Percentiles rank a stretch among this genome's conserved stretches.
These are phyloP conservation scores for Dryobotodes eremita DNA, from an alignment of 2,888 invertebrate genomes.

Conservation along the genomic window DNA sequence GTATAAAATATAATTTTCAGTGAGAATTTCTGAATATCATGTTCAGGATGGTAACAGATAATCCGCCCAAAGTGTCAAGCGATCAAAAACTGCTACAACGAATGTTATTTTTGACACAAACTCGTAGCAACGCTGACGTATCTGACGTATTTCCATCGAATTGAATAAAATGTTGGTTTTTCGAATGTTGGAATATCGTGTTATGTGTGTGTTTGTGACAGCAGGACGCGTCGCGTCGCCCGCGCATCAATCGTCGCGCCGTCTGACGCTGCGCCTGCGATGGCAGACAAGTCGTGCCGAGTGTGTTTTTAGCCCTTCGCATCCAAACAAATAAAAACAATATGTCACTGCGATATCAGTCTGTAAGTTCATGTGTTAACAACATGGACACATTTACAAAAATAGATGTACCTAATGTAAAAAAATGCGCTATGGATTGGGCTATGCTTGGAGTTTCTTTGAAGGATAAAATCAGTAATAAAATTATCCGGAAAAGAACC, in stretches of 20 bases:
- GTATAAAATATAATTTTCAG: neutral
- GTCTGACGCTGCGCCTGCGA: constrained; percentile 71
- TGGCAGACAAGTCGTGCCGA: constrained; percentile 77
- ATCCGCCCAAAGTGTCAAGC: constrained; percentile 23
- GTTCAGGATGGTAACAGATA: constrained; percentile 9
- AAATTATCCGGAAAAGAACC: neutral
- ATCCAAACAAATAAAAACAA: constrained; percentile 80
- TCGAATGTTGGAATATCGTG: constrained; percentile 39
- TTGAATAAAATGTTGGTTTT: constrained; percentile 60
- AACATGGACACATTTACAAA: constrained; percentile 47
- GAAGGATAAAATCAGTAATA: neutral
- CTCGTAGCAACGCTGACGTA: constrained; percentile 51
- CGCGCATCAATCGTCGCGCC: constrained; percentile 80
- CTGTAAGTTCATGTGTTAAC: constrained; percentile 58
- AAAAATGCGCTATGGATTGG: neutral
- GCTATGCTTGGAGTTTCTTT: neutral
- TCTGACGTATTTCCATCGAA: constrained; percentile 60
- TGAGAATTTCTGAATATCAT: neutral
- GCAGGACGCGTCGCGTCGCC: constrained; percentile 76
- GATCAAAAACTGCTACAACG: constrained; percentile 46
- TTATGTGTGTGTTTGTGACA: constrained; percentile 60
- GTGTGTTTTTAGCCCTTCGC: constrained; percentile 69
- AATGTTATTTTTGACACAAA: constrained; percentile 60
- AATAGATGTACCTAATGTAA: neutral
- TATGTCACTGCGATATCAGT: constrained; percentile 72